Conservation (phyloP, 2,797 vertebrate species). For the Peromyscus aztecus region DNA sequence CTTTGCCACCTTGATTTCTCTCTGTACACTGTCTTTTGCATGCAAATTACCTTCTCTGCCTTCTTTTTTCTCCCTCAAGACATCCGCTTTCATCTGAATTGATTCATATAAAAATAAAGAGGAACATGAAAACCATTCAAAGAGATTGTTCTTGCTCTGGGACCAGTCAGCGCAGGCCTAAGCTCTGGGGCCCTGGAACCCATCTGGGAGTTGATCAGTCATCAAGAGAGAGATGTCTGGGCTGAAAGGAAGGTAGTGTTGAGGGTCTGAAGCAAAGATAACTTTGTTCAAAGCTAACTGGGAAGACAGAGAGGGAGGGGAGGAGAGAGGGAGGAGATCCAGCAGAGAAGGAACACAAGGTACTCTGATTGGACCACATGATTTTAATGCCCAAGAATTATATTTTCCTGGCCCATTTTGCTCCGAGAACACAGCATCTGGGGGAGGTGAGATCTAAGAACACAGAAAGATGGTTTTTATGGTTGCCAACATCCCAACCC, state of each 20-base stretch:
- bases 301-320: neutral
- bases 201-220: neutral
- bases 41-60: neutral
- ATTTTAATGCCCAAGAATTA: neutral
- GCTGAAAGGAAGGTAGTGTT: neutral
- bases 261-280: neutral
- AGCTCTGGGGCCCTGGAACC: neutral
- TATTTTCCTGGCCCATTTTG: neutral
- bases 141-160: neutral
- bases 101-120: conserved; percentile 51
- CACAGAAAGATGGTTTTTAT: neutral
- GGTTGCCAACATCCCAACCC: neutral
- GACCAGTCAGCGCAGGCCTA: neutral
- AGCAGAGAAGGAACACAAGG: neutral
- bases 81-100: conserved; percentile 37
- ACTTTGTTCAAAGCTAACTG: neutral
- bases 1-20: neutral
- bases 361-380: neutral
- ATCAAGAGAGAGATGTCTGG: neutral
- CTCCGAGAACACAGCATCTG: neutral
- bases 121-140: neutral
- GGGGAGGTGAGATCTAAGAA: too few relatives aligned
- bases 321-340: accelerated
- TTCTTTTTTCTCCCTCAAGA: neutral
- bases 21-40: neutral